Base-by-base conservation (phyloP, 2,113 vertebrate species). In the Noctilio leporinus region DNA sequence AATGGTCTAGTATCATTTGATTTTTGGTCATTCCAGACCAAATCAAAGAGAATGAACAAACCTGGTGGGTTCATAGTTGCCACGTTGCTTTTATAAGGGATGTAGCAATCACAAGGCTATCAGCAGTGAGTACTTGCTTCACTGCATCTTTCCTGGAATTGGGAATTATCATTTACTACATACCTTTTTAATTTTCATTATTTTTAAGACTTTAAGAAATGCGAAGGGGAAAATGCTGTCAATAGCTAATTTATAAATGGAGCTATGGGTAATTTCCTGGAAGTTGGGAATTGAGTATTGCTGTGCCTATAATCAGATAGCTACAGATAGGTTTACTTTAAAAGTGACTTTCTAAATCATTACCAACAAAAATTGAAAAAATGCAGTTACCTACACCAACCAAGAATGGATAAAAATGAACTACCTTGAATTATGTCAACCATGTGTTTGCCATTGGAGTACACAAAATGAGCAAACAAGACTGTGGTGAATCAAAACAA, bases 401-500 rank as follows among this genome's bases (percentile, higher is more conserved):
- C 38, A 64, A 88, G 62, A 96, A 47, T 94, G 72, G 64, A 20
- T 92, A 84, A 89, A 94, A 87, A 85, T 89, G 55, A 96, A 81
- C 84, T 84, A 7, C 40, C 33, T 7, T 30, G 22, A 43, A n/a
- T 72, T 70, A 47, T 38, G 82, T 51, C 83, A 91, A 35, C 57
- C 38, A 62, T 26, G 2, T 33, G 16, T 16, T 86, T 30, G n/a
- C 20, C 77, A 22, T 64, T 51, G 38, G 24, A 65, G 53, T 69
- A 90, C 20, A 82, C 40, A 43, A 62, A 94, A 86, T 82, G 57
- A 86, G 70, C 78, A 93, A 94, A 75, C 47, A 82, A 47, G 76
- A 73, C 51, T 64, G 9, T 2, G 78, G 35, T 43, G 73, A 40
- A 53, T 65, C 47, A 75, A 88, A 94, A 92, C 24, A 62, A 86